Conservation (phyloP, 2,113 vertebrate species). For the Peromyscus polionotus region DNA sequence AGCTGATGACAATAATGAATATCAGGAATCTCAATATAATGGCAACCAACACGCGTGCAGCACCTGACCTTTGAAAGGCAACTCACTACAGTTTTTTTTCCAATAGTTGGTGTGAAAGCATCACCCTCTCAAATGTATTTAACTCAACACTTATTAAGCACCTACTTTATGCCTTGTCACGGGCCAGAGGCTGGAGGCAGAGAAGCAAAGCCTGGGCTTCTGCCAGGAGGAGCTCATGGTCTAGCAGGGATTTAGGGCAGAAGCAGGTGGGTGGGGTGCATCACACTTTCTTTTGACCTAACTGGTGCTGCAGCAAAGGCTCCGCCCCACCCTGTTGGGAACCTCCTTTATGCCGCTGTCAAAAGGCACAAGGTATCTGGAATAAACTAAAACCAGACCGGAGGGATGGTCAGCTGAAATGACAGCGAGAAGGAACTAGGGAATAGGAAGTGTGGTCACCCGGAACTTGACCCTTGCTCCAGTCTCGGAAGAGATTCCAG, state of each 20-base stretch:
- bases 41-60: background rate
- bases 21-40: background rate
- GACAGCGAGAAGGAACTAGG: constrained; percentile 1
- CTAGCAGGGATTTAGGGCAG: background rate
- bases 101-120: background rate
- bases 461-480: background rate
- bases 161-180: background rate
- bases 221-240: background rate
- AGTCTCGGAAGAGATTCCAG: background rate
- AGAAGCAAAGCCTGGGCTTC: background rate
- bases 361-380: constrained; percentile 9
- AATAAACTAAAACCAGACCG: background rate
- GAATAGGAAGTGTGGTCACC: background rate
- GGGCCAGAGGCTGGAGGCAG: background rate
- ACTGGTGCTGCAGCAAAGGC: constrained; percentile 21
- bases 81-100: background rate
- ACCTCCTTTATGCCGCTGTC: background rate
- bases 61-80: background rate
- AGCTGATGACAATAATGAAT: background rate
- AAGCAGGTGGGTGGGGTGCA: background rate
- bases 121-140: constrained; percentile 18
- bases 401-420: background rate
- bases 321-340: background rate
- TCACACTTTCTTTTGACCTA: constrained; percentile 7
- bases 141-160: background rate